phyloP scores from a whole-genome alignment of 1,140 invertebrate species.

The Brachionus manjavacas region DNA sequence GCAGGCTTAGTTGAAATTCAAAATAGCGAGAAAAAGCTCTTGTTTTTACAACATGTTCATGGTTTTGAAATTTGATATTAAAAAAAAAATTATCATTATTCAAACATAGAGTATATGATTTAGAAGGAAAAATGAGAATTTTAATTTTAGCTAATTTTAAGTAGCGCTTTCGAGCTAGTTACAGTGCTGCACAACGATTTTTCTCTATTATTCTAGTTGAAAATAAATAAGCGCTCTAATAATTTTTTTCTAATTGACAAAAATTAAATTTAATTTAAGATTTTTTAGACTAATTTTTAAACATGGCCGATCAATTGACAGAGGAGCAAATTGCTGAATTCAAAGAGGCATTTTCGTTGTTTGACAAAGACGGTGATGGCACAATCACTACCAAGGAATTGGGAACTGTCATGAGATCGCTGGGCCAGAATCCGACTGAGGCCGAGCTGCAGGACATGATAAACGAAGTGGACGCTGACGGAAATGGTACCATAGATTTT shows the following conservation, averaged over 20 bases:
- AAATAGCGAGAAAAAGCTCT: not conserved
- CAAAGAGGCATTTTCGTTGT: slow-evolving; percentile 98
- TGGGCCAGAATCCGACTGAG: slow-evolving; percentile 98
- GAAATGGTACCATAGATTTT: slow-evolving; percentile 96
- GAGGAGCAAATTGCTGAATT: slow-evolving; percentile 98
- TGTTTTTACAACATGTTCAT: not conserved
- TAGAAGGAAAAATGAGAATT: not conserved
- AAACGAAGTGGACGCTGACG: slow-evolving; percentile 98
- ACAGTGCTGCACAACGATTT: not conserved
- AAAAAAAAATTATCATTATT: slow-evolving; percentile 1
- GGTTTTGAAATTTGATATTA: not conserved
- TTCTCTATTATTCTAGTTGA: not conserved
- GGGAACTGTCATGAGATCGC: slow-evolving; percentile 94
- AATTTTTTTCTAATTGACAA: not conserved
- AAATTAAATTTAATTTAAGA: not conserved
- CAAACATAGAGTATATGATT: not conserved
- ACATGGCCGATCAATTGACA: slow-evolving; percentile 86
- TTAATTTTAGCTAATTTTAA: not conserved
- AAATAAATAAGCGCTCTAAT: not conserved
- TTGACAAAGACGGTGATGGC: slow-evolving; percentile 98
- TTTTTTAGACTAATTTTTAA: not conserved
- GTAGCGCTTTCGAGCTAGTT: not conserved
- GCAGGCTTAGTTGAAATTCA: not conserved
- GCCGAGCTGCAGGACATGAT: slow-evolving; percentile 99
- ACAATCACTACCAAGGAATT: slow-evolving; percentile 99